These are phyloP conservation scores for Drosophila robusta DNA, from an alignment of 2,888 invertebrate species.

Conservation along the genomic window DNA sequence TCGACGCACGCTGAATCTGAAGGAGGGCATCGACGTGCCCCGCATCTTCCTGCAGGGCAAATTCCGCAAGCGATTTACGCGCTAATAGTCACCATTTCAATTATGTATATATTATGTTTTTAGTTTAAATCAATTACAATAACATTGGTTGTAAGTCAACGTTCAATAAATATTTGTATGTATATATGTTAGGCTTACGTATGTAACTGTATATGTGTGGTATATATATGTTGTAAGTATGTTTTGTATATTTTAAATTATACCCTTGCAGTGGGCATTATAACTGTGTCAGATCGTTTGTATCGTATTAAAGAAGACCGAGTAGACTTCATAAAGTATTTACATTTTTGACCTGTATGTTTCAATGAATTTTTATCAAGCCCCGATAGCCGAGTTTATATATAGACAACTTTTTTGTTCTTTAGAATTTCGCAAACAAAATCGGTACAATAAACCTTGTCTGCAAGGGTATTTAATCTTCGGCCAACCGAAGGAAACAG, in stretches of 20 bases:
- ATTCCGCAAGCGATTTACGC: constrained; percentile 86
- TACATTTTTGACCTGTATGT: no score
- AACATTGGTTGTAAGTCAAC: constrained; percentile 68
- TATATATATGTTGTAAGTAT: constrained; percentile 31
- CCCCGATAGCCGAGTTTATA: no score
- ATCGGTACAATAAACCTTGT: background rate
- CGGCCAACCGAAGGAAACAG: background rate
- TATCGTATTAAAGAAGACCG: no score
- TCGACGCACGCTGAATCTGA: constrained; percentile 95
- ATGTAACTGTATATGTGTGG: constrained; percentile 29
- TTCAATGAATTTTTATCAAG: no score
- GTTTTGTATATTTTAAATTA: constrained; percentile 18
- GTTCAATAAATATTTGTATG: constrained; percentile 80
- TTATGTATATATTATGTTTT: constrained; percentile 45
- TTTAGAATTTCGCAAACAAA: no score
- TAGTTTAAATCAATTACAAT: constrained; percentile 69
- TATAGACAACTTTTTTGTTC: no score
- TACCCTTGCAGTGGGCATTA: background rate
- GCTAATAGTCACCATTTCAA: constrained; percentile 17
- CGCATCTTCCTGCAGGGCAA: constrained; percentile 97
- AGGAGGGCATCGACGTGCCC: constrained; percentile 95
- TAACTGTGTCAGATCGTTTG: no score
- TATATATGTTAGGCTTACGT: constrained; percentile 48
- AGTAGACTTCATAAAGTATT: no score
- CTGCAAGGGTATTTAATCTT: background rate